These are phyloP conservation scores for Trichosurus vulpecula DNA, from an alignment of 2,797 vertebrate species.

Conservation along the genomic window DNA sequence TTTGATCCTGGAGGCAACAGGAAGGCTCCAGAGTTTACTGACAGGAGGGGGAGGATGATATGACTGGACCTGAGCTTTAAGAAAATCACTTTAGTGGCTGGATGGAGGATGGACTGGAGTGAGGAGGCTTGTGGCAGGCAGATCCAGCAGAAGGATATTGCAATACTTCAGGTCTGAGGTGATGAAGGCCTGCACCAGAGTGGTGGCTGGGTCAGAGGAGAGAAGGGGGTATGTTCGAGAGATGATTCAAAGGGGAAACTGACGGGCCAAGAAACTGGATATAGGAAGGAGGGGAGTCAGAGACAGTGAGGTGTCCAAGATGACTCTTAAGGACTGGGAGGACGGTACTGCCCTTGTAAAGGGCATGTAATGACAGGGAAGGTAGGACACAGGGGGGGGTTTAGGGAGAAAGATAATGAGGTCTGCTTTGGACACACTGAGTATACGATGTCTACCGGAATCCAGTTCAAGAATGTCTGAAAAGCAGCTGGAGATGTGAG, in stretches of 20 bases:
- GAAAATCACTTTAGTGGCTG: background rate
- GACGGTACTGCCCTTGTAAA: background rate
- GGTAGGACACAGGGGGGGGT: background rate
- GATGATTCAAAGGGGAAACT: background rate
- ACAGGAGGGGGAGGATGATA: background rate
- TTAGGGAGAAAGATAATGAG: background rate
- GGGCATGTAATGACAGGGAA: background rate
- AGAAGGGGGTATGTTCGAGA: background rate
- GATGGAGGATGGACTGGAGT: background rate
- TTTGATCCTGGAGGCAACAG: background rate
- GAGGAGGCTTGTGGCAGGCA: background rate
- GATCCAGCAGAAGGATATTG: background rate
- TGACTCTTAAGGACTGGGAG: background rate
- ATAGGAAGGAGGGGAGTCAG: no score
- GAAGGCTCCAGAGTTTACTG: background rate
- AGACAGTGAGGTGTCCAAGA: background rate
- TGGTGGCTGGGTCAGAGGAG: background rate
- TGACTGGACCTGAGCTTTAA: background rate
- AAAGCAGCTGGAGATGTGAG: background rate
- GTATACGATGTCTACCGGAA: background rate
- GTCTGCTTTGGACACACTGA: background rate
- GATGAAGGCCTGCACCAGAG: background rate
- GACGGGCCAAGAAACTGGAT: background rate
- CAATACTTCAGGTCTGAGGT: background rate
- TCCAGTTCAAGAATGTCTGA: background rate